phyloP scores from a whole-genome alignment of 2,888 invertebrate species.

The Plusia festucae region DNA sequence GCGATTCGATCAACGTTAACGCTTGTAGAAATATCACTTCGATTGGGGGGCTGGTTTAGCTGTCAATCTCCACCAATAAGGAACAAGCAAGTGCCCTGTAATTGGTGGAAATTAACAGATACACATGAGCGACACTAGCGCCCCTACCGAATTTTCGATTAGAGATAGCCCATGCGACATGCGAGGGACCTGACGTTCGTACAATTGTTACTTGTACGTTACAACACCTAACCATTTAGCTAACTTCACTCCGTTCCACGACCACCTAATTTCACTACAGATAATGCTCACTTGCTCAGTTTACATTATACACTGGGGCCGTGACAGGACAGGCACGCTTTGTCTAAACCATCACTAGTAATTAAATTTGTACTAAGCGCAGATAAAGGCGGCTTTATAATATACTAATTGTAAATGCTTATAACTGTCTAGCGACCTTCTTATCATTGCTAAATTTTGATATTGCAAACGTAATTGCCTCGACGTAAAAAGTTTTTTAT shows the following conservation, averaged over 20 bases:
- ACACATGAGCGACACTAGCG: too few species aligned
- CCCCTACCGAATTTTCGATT: too few species aligned
- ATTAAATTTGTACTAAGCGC: constrained; percentile 54
- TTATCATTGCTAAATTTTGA: constrained; percentile 26
- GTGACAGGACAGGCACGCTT: constrained; percentile 28
- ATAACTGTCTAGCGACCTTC: constrained; percentile 23
- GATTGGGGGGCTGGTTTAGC: too few species aligned
- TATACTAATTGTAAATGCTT: constrained; percentile 49
- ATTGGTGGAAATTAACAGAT: too few species aligned
- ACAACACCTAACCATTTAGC: constrained; percentile 34
- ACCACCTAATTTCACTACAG: constrained; percentile 29
- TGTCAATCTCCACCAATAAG: too few species aligned
- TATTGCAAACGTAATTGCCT: constrained; percentile 12
- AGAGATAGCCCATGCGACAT: constrained; percentile 23
- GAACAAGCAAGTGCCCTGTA: too few species aligned
- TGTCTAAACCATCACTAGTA: constrained; percentile 49
- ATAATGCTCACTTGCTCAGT: constrained; percentile 46
- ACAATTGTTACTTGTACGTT: constrained; percentile 25
- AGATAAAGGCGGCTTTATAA: constrained; percentile 52
- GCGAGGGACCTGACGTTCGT: constrained; percentile 34
- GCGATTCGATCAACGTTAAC: too few species aligned
- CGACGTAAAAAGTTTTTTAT: constrained; percentile 8
- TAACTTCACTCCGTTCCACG: constrained; percentile 17
- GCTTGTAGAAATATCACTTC: too few species aligned
- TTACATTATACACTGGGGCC: constrained; percentile 53